These are phyloP conservation scores for Pteronura brasiliensis DNA, from an alignment of 2,113 vertebrate species.

Conservation along the genomic window DNA sequence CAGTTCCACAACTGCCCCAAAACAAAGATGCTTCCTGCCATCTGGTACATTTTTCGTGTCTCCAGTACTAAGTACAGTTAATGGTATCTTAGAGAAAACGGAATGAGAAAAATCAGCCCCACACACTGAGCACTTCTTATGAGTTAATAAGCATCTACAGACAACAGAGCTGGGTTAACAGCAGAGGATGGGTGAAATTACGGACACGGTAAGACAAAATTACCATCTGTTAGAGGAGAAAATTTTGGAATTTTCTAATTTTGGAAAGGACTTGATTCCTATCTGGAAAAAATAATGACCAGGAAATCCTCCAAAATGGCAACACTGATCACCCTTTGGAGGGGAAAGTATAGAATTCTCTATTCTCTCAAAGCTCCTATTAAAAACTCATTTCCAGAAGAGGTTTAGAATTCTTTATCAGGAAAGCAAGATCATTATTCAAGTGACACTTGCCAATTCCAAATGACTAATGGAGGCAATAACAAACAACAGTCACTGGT, in stretches of 20 bases:
- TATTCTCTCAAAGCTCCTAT: background rate
- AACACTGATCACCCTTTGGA: background rate
- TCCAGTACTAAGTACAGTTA: background rate
- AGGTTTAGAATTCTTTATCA: background rate
- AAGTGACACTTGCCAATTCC: background rate
- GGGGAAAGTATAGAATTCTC: background rate
- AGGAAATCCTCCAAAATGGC: background rate
- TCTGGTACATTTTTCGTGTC: background rate
- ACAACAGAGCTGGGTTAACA: background rate
- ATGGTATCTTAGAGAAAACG: background rate
- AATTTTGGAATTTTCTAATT: too few relatives aligned
- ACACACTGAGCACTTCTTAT: background rate
- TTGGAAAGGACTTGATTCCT: background rate
- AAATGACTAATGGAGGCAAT: background rate
- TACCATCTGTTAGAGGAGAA: background rate
- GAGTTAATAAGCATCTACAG: background rate
- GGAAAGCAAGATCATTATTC: background rate
- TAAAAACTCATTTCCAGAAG: background rate
- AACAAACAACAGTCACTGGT: background rate
- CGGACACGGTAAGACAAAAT: background rate
- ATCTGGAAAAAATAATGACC: conserved; percentile 23
- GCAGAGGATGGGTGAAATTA: background rate
- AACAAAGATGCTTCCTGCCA: background rate
- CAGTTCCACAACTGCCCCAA: background rate
- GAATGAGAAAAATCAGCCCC: background rate